Evolutionary conservation across 1,140 invertebrate species (phyloP).

Genomic region (Drosophila fuyamai): DNA sequence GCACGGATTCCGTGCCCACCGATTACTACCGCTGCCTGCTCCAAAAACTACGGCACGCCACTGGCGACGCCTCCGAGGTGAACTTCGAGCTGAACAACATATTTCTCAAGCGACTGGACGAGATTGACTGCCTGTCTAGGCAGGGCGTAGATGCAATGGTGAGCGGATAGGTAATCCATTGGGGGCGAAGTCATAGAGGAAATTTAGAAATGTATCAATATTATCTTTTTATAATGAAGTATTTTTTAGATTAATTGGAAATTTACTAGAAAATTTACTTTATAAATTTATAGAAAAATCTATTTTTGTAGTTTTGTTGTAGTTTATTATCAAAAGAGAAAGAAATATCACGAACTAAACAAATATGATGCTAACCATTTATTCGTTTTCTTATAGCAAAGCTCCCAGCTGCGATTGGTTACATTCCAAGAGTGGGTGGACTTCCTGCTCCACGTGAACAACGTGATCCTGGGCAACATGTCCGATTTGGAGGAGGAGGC

Average conservation of each 20-base stretch:
- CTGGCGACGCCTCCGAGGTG: constrained; percentile 44
- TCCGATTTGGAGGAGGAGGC: constrained; percentile 62
- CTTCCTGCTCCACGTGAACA: constrained; percentile 62
- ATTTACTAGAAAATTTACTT: no score
- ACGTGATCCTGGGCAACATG: constrained; percentile 57
- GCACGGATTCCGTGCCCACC: constrained; percentile 29
- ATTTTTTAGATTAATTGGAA: no score
- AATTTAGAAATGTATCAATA: neutral
- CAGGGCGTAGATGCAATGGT: constrained; percentile 42
- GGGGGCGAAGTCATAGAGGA: neutral
- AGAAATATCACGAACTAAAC: no score
- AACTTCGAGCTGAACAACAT: constrained; percentile 63
- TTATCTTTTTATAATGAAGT: no score
- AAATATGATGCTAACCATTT: no score
- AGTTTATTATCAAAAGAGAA: no score
- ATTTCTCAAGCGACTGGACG: constrained; percentile 58
- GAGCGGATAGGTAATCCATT: neutral
- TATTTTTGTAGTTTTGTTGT: no score
- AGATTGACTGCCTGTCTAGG: constrained; percentile 53
- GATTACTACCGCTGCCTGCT: constrained; percentile 40
- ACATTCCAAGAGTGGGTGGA: constrained; percentile 81
- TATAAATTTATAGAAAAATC: no score
- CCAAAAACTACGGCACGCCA: constrained; percentile 18
- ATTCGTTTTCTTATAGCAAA: constrained; percentile 9
- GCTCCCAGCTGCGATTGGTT: constrained; percentile 52